A percentile compares a stretch with the other conserved stretches of the same genome.
These are phyloP conservation scores for Bombus pyrosoma DNA, from an alignment of 1,140 invertebrate species.

Conservation along the genomic window DNA sequence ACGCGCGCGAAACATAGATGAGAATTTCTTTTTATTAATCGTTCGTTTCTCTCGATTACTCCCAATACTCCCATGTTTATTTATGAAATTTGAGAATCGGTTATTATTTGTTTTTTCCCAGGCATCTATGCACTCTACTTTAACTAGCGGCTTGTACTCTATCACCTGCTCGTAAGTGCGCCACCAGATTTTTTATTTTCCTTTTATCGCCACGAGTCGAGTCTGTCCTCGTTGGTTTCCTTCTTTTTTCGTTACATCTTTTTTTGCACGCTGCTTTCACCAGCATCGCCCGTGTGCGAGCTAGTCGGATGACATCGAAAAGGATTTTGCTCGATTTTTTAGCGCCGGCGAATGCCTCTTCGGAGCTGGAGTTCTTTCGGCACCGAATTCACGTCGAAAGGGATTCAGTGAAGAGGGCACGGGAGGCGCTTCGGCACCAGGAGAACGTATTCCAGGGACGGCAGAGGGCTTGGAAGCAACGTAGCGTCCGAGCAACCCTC, in stretches of 20 bases:
- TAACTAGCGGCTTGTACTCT: constrained; percentile 53
- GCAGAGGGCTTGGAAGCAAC: constrained; percentile 85
- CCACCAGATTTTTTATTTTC: constrained; percentile 43
- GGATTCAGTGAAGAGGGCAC: constrained; percentile 89
- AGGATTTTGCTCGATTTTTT: constrained; percentile 54
- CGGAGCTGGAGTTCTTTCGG: constrained; percentile 90
- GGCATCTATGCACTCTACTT: constrained; percentile 68
- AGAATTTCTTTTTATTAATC: not conserved
- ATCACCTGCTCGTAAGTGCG: constrained; percentile 57
- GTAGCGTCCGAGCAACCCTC: constrained; percentile 84
- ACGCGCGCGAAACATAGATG: not conserved
- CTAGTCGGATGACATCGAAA: constrained; percentile 28
- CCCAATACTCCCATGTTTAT: not conserved
- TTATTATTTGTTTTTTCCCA: constrained; percentile 24
- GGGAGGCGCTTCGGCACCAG: constrained; percentile 86
- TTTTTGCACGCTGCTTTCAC: constrained; percentile 27
- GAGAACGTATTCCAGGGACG: constrained; percentile 83
- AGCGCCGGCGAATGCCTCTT: constrained; percentile 81
- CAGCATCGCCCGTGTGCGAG: not conserved
- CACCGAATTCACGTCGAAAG: constrained; percentile 90
- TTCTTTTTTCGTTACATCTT: not conserved
- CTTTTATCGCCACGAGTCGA: too few relatives aligned
- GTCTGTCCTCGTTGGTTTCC: constrained; percentile 29
- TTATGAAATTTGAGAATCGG: not conserved
- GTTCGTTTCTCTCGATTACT: not conserved